A percentile compares a stretch with the other conserved stretches of the same genome.
Conservation (phyloP, 2,888 invertebrate species). For the Temnothorax unifasciatus region DNA sequence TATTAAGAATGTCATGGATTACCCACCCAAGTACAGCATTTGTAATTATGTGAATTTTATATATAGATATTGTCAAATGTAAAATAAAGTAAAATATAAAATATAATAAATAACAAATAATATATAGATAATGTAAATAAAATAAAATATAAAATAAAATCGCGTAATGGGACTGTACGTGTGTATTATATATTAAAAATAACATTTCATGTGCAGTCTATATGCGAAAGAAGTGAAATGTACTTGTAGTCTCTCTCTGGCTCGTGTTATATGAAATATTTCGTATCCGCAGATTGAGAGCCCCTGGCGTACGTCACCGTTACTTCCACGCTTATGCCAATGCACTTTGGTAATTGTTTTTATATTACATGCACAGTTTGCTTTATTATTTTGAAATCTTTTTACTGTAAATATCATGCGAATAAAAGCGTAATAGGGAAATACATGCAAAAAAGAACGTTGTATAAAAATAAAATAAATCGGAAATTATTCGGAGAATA, state of each 20-base stretch:
- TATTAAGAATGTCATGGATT: neutral
- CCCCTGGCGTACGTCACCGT: conserved; percentile 83
- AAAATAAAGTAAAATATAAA: no score
- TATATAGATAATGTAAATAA: no score
- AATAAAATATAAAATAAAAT: conserved; percentile 12
- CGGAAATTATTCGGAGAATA: neutral
- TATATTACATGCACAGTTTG: conserved; percentile 15
- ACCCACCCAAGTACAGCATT: neutral
- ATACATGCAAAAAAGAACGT: neutral
- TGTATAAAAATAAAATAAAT: neutral
- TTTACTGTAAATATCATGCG: conserved; percentile 13
- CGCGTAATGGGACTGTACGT: neutral
- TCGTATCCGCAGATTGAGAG: conserved; percentile 77
- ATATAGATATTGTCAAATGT: neutral
- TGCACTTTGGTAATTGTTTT: conserved; percentile 59
- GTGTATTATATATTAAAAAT: neutral
- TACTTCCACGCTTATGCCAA: conserved; percentile 78
- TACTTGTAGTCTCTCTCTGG: neutral
- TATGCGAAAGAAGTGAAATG: neutral
- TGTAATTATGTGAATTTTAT: neutral
- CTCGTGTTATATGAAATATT: neutral
- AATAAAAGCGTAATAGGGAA: neutral
- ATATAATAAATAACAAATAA: no score
- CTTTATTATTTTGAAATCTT: conserved; percentile 12
- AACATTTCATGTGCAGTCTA: neutral